Percentiles rank a stretch among this genome's conserved stretches.
Conservation (phyloP, 2,888 invertebrate genomes). For the Epistrophella euchroma region DNA sequence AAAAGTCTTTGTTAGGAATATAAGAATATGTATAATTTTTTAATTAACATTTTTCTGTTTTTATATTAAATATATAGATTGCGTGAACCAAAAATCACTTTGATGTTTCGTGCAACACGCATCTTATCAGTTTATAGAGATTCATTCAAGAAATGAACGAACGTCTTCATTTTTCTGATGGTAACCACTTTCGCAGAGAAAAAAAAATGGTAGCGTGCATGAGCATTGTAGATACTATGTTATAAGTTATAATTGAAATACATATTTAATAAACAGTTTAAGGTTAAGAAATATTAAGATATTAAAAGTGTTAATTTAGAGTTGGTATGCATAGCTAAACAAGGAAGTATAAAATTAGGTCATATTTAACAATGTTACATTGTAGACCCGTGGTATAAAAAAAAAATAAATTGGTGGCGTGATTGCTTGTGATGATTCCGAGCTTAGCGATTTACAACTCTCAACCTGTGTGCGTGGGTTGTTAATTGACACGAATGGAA, state of each 20-base stretch:
- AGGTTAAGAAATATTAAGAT: constrained; percentile 17
- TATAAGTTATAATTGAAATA: constrained; percentile 14
- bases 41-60: constrained; percentile 1
- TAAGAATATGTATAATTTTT: background rate
- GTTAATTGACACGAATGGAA: too few relatives aligned
- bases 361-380: background rate
- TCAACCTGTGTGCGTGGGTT: too few relatives aligned
- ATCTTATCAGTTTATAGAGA: constrained; percentile 39
- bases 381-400: background rate
- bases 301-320: constrained; percentile 8
- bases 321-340: background rate
- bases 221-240: background rate
- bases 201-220: background rate
- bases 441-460: too few relatives aligned
- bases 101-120: constrained; percentile 63
- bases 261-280: constrained; percentile 23
- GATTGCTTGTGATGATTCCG: too few relatives aligned
- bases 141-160: constrained; percentile 19
- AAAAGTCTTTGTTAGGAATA: background rate
- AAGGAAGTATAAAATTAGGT: background rate
- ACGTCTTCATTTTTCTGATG: background rate
- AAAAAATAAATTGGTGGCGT: too few relatives aligned
- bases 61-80: constrained; percentile 26
- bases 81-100: constrained; percentile 45
- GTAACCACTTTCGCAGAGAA: constrained; percentile 23